A percentile compares a stretch with the other conserved stretches of the same genome.
phyloP scores from a whole-genome alignment of 1,140 invertebrate species.

The Macrobrachium rosenbergii region DNA sequence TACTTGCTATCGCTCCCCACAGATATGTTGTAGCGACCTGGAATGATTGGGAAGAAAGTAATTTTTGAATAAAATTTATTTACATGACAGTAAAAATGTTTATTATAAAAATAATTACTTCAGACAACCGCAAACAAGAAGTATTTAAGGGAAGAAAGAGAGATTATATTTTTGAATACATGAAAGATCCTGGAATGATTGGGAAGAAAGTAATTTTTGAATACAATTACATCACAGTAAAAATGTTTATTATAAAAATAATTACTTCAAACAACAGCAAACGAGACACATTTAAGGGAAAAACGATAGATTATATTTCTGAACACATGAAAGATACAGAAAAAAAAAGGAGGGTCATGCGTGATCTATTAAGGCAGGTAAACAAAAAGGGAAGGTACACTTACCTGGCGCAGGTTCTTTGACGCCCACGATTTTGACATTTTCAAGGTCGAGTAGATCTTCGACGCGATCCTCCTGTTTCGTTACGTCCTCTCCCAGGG shows the following conservation, averaged over 20 bases:
- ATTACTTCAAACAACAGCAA: neutral
- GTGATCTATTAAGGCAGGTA: no score
- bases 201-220: neutral
- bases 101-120: neutral
- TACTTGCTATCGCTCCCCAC: conserved; percentile 76
- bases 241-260: neutral
- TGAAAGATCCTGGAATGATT: neutral
- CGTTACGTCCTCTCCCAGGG: conserved; percentile 70
- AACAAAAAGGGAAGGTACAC: neutral
- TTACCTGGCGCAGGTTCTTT: conserved; percentile 57
- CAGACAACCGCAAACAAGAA: neutral
- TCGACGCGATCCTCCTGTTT: conserved; percentile 71
- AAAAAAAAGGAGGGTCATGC: neutral
- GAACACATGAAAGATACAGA: no score
- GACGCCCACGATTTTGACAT: conserved; percentile 75
- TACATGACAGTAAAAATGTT: neutral
- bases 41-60: conserved; percentile 67
- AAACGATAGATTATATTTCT: neutral
- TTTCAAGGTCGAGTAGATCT: conserved; percentile 76
- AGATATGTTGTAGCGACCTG: conserved; percentile 71
- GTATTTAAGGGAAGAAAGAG: no score
- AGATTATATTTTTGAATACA: neutral
- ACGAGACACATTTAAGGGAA: no score
- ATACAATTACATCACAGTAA: neutral
- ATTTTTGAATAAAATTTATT: no score